Evolutionary conservation across 2,797 vertebrate genomes (phyloP).

Genomic region (Thalassophryne amazonica): DNA sequence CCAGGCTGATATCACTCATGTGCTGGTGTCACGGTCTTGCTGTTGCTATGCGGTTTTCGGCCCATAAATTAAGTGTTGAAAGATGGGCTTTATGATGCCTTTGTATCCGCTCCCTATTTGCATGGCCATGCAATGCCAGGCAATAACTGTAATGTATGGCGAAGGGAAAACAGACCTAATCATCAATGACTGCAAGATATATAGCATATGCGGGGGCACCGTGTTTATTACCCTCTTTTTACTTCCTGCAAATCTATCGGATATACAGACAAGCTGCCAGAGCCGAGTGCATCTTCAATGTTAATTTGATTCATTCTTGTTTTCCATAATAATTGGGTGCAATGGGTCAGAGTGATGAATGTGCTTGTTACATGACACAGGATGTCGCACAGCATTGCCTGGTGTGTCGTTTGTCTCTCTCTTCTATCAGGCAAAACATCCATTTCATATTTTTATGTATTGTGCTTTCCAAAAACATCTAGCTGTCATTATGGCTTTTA

Average conservation of each 20-base stretch:
- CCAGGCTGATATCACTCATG: constrained; percentile 66
- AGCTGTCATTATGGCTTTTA: neutral
- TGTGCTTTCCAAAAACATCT: constrained; percentile 13
- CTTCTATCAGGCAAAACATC: constrained; percentile 28
- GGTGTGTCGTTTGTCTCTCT: constrained; percentile 43
- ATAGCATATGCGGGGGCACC: constrained; percentile 75
- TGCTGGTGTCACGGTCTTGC: constrained; percentile 57
- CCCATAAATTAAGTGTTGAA: constrained; percentile 77
- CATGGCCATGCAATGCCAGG: constrained; percentile 68
- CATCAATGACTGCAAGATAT: constrained; percentile 84
- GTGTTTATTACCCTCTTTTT: constrained; percentile 76
- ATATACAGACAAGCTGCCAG: constrained; percentile 44
- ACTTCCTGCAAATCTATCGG: constrained; percentile 54
- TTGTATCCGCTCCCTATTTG: constrained; percentile 79
- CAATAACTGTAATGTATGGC: constrained; percentile 84
- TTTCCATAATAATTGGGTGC: constrained; percentile 80
- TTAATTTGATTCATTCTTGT: constrained; percentile 76
- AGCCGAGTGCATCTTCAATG: constrained; percentile 69
- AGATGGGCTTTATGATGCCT: constrained; percentile 75
- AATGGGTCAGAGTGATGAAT: constrained; percentile 69
- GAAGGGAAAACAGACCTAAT: constrained; percentile 82
- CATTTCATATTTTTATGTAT: constrained; percentile 20
- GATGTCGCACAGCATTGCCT: constrained; percentile 46
- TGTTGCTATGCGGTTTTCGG: constrained; percentile 72
- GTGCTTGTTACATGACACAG: constrained; percentile 69